phyloP scores from a whole-genome alignment of 2,797 vertebrate species.

The Periparus ater region DNA sequence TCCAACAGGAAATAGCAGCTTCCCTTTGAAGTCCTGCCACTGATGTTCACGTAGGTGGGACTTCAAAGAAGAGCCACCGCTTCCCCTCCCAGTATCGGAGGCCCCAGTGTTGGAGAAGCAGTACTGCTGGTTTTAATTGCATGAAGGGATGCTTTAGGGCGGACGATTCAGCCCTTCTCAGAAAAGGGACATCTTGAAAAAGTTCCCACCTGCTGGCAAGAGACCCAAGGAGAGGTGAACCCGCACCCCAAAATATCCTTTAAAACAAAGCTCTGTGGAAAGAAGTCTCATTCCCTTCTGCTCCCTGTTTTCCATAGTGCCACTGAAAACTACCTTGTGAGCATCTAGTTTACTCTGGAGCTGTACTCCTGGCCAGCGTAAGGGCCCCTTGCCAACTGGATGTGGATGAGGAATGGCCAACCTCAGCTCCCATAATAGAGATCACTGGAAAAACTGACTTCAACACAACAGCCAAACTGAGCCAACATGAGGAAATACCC shows the following conservation, averaged over 20 bases:
- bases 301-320: neutral
- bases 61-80: slow-evolving; percentile 69
- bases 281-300: neutral
- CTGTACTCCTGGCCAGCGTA: neutral
- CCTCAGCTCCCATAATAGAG: neutral
- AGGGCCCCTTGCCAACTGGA: neutral
- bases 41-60: slow-evolving; percentile 70
- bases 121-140: slow-evolving; percentile 70
- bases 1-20: slow-evolving; percentile 66
- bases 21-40: slow-evolving; percentile 72
- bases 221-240: slow-evolving; percentile 40
- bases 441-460: slow-evolving; percentile 9
- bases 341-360: neutral
- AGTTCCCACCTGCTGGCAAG: slow-evolving; percentile 36
- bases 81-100: slow-evolving; percentile 66
- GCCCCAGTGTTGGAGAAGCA: slow-evolving; percentile 52
- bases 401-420: slow-evolving; percentile 1
- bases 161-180: slow-evolving; percentile 49
- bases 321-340: neutral
- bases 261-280: neutral
- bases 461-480: neutral
- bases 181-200: slow-evolving; percentile 44
- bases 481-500: slow-evolving; percentile 13
- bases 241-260: neutral
- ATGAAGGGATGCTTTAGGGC: slow-evolving; percentile 55